Evolutionary conservation across 2,797 vertebrate genomes (phyloP), one percentile per base, ranked within the genome.

Genomic region (Falco berigora): DNA sequence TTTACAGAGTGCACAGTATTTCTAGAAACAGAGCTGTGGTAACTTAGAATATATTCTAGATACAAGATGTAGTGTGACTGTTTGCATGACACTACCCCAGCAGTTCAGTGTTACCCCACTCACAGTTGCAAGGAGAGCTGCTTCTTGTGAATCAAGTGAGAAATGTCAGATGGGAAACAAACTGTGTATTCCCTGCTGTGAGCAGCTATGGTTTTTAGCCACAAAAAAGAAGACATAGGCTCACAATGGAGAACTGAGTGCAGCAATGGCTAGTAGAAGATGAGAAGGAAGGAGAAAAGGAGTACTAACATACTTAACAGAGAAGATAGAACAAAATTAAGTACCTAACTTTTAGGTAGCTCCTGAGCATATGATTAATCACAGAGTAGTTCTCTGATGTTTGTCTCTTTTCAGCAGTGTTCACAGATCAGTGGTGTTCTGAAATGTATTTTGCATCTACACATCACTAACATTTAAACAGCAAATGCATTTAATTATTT

Each of bases 401-500:
- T 89, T 77, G 10, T 56, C 12, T 53, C 28, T 69, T 87, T 22
- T 75, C 66, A 23, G 7, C 40, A 72, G 40, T 12, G 14, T 82
- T 94, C 64, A 73, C 13, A 55, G 72, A 62, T 91, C 50, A 84
- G 20, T 4, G 5, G 13, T 68, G n/a, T 86, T 88, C 86, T 78
- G 72, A 90, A 92, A 53, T 92, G 27, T 63, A 9, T 86, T 88
- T 89, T 91, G 28, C 87, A 55, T 59, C 14, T 52, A 25, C 19
- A 34, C 38, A 27, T 77, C 14, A 24, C 36, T 96, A 87, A 67
- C 16, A 18, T 81, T 91, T 77, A 84, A 83, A 77, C 14, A 91
- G 46, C 62, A 68, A 88, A 21, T 62, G 30, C 56, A 30, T 90
- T 96, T 94, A 95, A 89, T 92, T 95, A 68, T 32, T 94, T 21